Conservation (phyloP, 2,888 invertebrate genomes). For the Eremobia ochroleuca region DNA sequence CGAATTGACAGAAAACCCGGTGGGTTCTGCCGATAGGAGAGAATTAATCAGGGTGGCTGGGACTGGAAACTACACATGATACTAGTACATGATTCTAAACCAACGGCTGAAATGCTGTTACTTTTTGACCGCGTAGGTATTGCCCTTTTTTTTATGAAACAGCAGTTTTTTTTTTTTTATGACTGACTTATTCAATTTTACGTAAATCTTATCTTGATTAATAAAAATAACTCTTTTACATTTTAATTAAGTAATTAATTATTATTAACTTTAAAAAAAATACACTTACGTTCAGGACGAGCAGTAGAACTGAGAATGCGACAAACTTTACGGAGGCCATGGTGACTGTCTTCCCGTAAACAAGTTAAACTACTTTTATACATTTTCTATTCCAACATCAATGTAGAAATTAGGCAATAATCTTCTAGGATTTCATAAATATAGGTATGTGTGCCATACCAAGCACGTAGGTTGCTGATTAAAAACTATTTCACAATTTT, state of each 20-base stretch:
- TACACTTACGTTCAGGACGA: constrained; percentile 75
- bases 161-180: too few species aligned
- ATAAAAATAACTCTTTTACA: too few species aligned
- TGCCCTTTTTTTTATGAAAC: too few species aligned
- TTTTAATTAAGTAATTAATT: too few species aligned
- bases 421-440: constrained; percentile 61
- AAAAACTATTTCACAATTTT: constrained; percentile 45
- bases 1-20: neutral
- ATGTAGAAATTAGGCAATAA: constrained; percentile 62
- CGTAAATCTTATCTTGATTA: too few species aligned
- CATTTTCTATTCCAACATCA: constrained; percentile 33
- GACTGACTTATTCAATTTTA: too few species aligned
- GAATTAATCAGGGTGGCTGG: too few species aligned
- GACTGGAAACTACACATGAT: too few species aligned
- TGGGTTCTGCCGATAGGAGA: neutral
- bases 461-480: constrained; percentile 69
- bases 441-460: constrained; percentile 71
- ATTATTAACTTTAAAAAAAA: too few species aligned
- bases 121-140: too few species aligned
- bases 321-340: constrained; percentile 76
- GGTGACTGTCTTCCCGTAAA: constrained; percentile 58
- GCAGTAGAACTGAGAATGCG: constrained; percentile 69
- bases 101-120: too few species aligned
- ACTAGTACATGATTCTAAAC: too few species aligned
- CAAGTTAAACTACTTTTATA: constrained; percentile 58